Evolutionary conservation across 2,113 vertebrate species (phyloP), one percentile per base, ranked within the genome.

Genomic region (Rallus limicola): DNA sequence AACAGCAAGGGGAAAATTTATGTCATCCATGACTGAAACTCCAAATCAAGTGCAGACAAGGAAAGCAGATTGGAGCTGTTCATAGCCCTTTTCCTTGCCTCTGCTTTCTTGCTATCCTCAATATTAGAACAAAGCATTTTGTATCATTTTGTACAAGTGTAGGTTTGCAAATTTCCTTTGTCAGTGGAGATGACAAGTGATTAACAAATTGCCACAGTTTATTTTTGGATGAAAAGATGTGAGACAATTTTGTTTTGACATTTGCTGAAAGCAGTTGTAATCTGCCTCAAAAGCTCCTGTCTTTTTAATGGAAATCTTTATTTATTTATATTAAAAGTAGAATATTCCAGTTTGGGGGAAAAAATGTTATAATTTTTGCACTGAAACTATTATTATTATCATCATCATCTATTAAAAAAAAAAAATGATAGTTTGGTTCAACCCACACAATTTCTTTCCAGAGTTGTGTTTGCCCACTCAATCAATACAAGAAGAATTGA

Each of bases 1-100:
- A 93, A 78, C 58, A 76, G 64, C 58, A 82, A 95, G 62, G 38
- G n/a, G 83, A 95, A 93, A 86, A 69, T 55, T 71, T 65, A 18
- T 86, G 31, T 84, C 86, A 94, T 38, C 29, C 71, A 44, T 65
- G 48, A 82, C 77, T 82, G 48, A 92, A 93, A 92, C 84, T 79
- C 59, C 53, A 89, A 92, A 93, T 82, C 53, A 79, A 84, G 21
- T 33, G 29, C 83, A 91, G 80, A 81, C 56, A 89, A 92, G 53
- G 75, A 88, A 91, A 76, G 58, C 34, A 79, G 50, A 58, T 16
- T 50, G n/a, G 42, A 86, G 31, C 5, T 53, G 25, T 36, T 93
- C 33, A 34, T 31, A 90, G 38, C 13, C 9, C 9, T 81, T 58
- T 68, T 40, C 55, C 33, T 86, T 78, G 38, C 9, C 53, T 88